Evolutionary conservation across 2,888 invertebrate genomes (phyloP).

Genomic region (Pyrocoelia pectoralis): DNA sequence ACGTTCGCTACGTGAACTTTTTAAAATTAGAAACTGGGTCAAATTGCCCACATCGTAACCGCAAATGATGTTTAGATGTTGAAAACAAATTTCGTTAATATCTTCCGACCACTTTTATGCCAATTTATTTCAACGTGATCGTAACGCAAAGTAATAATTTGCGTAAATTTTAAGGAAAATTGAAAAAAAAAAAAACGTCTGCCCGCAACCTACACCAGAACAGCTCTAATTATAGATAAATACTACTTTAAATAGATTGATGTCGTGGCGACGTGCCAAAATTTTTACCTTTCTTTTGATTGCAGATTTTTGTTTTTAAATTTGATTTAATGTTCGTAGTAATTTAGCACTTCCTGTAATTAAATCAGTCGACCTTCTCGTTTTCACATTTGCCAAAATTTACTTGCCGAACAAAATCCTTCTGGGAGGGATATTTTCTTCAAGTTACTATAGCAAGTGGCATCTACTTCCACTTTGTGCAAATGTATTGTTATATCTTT

Average conservation of each 20-base stretch:
- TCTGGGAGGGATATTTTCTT: too few species aligned
- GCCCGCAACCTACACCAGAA: constrained; percentile 20
- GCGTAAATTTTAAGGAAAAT: neutral
- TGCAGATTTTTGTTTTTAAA: neutral
- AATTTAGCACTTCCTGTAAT: neutral
- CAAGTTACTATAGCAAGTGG: too few species aligned
- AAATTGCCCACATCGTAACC: neutral
- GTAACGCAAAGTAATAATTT: neutral
- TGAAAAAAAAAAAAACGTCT: constrained; percentile 3
- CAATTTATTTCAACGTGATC: neutral
- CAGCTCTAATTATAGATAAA: constrained; percentile 17
- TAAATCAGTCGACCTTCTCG: neutral
- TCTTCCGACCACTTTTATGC: neutral
- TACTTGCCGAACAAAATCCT: too few species aligned
- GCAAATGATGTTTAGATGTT: neutral
- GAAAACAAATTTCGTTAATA: neutral
- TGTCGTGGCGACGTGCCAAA: constrained; percentile 24
- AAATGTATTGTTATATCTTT: constrained; percentile 24
- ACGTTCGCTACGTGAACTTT: neutral
- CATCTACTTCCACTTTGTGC: neutral
- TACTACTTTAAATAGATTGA: constrained; percentile 21
- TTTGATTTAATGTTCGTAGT: neutral
- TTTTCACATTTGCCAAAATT: too few species aligned
- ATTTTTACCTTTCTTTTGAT: constrained; percentile 9
- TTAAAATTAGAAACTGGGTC: neutral